These are phyloP conservation scores for Pollachius pollachius DNA, from an alignment of 2,113 vertebrate genomes.

Conservation along the genomic window DNA sequence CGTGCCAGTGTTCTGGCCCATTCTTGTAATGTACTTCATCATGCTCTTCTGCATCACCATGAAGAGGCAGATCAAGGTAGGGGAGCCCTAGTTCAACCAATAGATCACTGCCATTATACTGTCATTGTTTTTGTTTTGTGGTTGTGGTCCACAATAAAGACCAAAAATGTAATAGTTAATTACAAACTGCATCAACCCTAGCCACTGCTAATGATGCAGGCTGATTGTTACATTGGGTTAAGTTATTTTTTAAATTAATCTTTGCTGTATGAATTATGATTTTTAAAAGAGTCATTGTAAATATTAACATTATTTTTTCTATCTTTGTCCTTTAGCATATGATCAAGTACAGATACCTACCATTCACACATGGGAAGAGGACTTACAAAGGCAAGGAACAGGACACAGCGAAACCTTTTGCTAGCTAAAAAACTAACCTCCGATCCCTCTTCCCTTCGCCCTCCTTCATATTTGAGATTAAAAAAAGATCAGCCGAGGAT, in stretches of 20 bases:
- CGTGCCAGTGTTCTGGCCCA: slow-evolving; percentile 98
- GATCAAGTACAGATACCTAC: slow-evolving; percentile 99
- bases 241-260: too few species aligned
- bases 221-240: too few species aligned
- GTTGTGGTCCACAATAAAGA: too few species aligned
- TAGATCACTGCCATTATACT: background rate
- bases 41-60: slow-evolving; percentile 99
- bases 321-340: slow-evolving; percentile 83
- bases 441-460: slow-evolving; percentile 24
- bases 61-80: slow-evolving; percentile 99
- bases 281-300: too few species aligned
- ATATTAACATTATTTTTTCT: slow-evolving; percentile 19
- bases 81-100: background rate
- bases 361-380: slow-evolving; percentile 98
- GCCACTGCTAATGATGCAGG: too few species aligned
- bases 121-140: background rate
- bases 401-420: slow-evolving; percentile 91
- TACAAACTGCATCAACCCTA: too few species aligned
- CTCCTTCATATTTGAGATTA: slow-evolving; percentile 55
- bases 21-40: slow-evolving; percentile 99
- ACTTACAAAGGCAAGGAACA: slow-evolving; percentile 96
- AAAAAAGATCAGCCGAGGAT: slow-evolving; percentile 41
- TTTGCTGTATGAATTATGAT: too few species aligned
- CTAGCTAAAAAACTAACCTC: slow-evolving; percentile 82
- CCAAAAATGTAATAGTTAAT: too few species aligned